Evolutionary conservation across 2,797 vertebrate species (phyloP).

Genomic region (Scleropages formosus): DNA sequence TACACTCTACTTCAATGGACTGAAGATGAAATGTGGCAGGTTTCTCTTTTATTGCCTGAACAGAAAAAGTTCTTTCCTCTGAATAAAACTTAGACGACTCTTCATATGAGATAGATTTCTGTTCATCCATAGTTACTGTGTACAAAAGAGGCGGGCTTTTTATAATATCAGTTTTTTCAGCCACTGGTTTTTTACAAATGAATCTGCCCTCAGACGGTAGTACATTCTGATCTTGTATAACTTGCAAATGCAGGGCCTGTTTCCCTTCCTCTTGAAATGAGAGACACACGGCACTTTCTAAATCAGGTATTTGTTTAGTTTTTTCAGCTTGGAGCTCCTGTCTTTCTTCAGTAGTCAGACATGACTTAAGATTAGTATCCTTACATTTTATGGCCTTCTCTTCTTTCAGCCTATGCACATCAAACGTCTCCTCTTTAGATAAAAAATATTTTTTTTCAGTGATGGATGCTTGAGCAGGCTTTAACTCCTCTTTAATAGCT

Average conservation of each 20-base stretch:
- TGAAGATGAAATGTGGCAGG: constrained; percentile 66
- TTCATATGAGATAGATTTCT: constrained; percentile 61
- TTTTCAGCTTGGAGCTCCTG: constrained; percentile 63
- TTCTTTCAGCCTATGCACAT: constrained; percentile 52
- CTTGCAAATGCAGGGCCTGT: constrained; percentile 69
- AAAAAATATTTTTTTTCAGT: constrained; percentile 64
- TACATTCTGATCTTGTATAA: constrained; percentile 66
- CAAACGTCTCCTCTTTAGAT: constrained; percentile 61
- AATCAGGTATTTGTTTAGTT: constrained; percentile 54
- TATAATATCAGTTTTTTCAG: constrained; percentile 57
- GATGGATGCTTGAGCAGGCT: constrained; percentile 53
- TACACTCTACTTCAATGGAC: constrained; percentile 54
- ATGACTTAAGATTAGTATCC: constrained; percentile 59
- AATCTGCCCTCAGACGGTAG: constrained; percentile 69
- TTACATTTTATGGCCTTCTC: constrained; percentile 58
- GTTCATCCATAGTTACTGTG: constrained; percentile 65
- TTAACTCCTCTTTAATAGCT: constrained; percentile 51
- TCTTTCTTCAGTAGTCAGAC: constrained; percentile 68
- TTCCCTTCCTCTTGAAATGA: constrained; percentile 64
- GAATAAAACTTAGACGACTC: constrained; percentile 60
- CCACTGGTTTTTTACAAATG: constrained; percentile 61
- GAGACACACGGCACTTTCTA: constrained; percentile 58
- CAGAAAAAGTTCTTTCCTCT: constrained; percentile 41
- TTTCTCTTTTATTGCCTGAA: constrained; percentile 60
- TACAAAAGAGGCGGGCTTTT: constrained; percentile 70